phyloP scores from a whole-genome alignment of 2,113 vertebrate species.

The Nesospiza acunhae region DNA sequence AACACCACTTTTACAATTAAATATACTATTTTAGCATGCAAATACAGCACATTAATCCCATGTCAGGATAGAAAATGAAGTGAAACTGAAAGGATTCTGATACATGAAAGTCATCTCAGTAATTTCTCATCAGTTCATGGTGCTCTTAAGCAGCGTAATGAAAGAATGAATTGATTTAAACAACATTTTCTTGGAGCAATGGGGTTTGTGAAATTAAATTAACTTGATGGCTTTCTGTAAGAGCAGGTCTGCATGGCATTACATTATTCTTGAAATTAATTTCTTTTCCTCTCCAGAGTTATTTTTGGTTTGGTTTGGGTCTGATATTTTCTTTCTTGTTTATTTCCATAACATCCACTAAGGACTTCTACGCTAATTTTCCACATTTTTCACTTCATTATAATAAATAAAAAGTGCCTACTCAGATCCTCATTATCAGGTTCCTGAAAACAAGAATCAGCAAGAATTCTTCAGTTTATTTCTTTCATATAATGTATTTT shows the following conservation, averaged over 20 bases:
- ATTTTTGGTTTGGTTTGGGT: conserved; percentile 11
- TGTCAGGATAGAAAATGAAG: conserved; percentile 71
- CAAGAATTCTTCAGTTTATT: neutral
- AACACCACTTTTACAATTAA: conserved; percentile 77
- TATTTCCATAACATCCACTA: conserved; percentile 33
- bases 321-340: conserved; percentile 13
- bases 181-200: conserved; percentile 71
- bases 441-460: neutral
- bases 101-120: conserved; percentile 67
- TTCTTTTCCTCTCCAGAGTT: conserved; percentile 57
- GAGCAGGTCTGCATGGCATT: conserved; percentile 62
- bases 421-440: conserved; percentile 4
- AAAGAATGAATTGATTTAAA: conserved; percentile 80
- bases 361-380: conserved; percentile 36
- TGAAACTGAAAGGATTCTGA: conserved; percentile 73
- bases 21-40: conserved; percentile 72
- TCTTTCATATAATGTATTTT: neutral
- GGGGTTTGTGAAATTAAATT: conserved; percentile 79
- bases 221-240: conserved; percentile 72
- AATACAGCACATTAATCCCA: conserved; percentile 73
- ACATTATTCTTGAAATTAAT: conserved; percentile 76
- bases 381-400: conserved; percentile 12
- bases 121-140: conserved; percentile 73
- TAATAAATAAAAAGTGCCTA: conserved; percentile 35
- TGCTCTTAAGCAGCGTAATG: conserved; percentile 70